Percentiles rank a stretch among this genome's conserved stretches.
Conservation (phyloP, 92 coral and sea anemone genomes). For the Umimayanthus kanabou region DNA sequence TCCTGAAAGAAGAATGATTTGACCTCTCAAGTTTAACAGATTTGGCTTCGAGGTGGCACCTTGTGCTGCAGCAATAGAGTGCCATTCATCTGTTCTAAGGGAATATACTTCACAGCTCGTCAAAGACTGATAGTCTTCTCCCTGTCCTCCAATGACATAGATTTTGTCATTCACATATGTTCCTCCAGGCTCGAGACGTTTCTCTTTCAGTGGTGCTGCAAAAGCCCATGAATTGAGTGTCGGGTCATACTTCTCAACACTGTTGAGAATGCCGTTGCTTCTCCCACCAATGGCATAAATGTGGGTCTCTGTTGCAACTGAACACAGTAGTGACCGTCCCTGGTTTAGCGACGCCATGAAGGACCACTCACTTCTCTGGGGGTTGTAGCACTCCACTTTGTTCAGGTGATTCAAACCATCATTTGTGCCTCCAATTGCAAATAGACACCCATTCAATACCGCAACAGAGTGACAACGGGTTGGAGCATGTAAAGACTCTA, state of each 20-base stretch:
- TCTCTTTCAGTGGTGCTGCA: constrained; percentile 22
- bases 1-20: constrained; percentile 27
- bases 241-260: constrained; percentile 34
- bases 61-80: constrained; percentile 14
- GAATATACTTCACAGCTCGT: constrained; percentile 35
- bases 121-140: constrained; percentile 37
- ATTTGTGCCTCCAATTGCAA: constrained; percentile 43
- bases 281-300: constrained; percentile 45
- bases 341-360: constrained; percentile 40
- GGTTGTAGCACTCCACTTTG: constrained; percentile 39
- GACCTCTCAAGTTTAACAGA: constrained; percentile 15
- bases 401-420: constrained; percentile 37
- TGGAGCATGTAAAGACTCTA: constrained; percentile 37
- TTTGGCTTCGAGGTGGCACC: constrained; percentile 8
- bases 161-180: constrained; percentile 29
- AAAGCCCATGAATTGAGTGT: constrained; percentile 29
- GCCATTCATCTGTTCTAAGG: constrained; percentile 18
- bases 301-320: constrained; percentile 37
- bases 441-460: constrained; percentile 31
- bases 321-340: constrained; percentile 35
- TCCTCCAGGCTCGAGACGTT: constrained; percentile 28
- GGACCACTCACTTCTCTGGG: constrained; percentile 30
- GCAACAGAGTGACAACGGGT: constrained; percentile 37
- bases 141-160: constrained; percentile 44
- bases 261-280: constrained; percentile 37